A percentile compares a stretch with the other conserved stretches of the same genome.
Conservation (phyloP, 2,888 invertebrate species). For the Lepidochrysops patricia region DNA sequence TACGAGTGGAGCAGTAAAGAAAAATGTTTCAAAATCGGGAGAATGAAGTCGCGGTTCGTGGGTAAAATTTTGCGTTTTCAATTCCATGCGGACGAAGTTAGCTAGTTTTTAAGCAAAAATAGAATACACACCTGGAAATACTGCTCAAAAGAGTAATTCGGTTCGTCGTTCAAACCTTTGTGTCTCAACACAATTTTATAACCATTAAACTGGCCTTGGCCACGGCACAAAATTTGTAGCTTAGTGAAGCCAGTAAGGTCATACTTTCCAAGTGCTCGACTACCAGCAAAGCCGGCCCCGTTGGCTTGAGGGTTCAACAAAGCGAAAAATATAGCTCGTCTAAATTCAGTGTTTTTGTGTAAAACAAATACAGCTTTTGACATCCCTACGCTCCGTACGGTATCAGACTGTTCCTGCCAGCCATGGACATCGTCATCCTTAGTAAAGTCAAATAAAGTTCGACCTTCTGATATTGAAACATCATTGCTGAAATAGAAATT, state of each 20-base stretch:
- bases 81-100: too few relatives aligned
- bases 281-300: conserved; percentile 80
- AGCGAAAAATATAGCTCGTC: conserved; percentile 77
- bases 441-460: conserved; percentile 76
- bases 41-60: too few relatives aligned
- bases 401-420: conserved; percentile 79
- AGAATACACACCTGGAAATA: conserved; percentile 59
- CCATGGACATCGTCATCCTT: conserved; percentile 58
- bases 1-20: too few relatives aligned
- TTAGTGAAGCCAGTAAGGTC: conserved; percentile 64
- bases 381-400: conserved; percentile 77
- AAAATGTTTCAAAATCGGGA: too few relatives aligned
- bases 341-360: conserved; percentile 74
- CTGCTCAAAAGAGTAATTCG: conserved; percentile 77
- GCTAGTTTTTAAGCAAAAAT: not conserved
- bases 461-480: conserved; percentile 34
- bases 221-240: conserved; percentile 71
- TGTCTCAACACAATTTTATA: conserved; percentile 78
- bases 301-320: conserved; percentile 79
- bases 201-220: conserved; percentile 73
- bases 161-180: conserved; percentile 70
- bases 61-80: too few relatives aligned
- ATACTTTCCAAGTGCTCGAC: conserved; percentile 61
- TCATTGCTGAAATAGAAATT: conserved; percentile 29
- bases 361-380: conserved; percentile 76